These are phyloP conservation scores for Brevimyrus niger DNA, from an alignment of 2,113 vertebrate species.

Conservation along the genomic window DNA sequence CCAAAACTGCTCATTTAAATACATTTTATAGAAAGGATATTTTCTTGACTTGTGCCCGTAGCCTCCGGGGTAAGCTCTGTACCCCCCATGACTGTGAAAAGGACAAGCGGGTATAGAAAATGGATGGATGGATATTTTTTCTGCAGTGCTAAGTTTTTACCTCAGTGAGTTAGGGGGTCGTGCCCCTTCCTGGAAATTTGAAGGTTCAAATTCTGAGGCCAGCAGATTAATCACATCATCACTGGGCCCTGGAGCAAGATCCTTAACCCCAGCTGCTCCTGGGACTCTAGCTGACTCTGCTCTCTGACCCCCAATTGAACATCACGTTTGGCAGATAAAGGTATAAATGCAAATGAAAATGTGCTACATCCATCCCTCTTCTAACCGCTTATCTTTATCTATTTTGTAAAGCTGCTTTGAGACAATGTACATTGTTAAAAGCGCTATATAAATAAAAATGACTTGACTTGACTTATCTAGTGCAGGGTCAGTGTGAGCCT, in stretches of 20 bases:
- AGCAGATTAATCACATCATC: background rate
- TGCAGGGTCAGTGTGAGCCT: background rate
- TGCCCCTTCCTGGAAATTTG: background rate
- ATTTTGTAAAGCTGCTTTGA: no score
- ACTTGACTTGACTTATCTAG: no score
- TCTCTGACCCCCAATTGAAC: background rate
- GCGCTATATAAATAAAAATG: no score
- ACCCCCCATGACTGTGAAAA: background rate
- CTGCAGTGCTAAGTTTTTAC: background rate
- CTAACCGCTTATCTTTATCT: background rate
- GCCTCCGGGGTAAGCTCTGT: background rate
- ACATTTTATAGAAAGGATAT: background rate
- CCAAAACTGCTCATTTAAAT: background rate
- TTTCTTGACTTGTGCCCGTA: background rate
- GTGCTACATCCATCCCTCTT: background rate
- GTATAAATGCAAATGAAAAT: background rate
- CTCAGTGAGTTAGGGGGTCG: background rate
- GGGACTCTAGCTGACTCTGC: background rate
- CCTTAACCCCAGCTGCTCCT: background rate
- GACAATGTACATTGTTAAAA: no score
- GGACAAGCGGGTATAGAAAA: background rate
- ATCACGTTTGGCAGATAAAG: background rate
- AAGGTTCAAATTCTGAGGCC: background rate
- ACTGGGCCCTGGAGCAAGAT: background rate
- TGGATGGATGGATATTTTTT: background rate